phyloP scores from a whole-genome alignment of 2,888 invertebrate genomes.

The Chironomus tentans region DNA sequence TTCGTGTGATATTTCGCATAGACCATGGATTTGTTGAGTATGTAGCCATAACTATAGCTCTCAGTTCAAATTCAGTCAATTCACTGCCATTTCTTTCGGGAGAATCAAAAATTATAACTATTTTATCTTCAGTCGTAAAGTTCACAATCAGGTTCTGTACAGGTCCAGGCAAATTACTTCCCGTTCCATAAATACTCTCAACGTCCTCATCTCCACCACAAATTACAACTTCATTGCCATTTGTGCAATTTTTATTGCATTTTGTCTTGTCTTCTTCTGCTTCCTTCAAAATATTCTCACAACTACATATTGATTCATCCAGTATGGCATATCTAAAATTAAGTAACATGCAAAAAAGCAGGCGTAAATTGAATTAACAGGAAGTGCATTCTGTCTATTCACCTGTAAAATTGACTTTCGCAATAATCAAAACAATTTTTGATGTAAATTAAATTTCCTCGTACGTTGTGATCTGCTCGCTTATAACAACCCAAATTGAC shows the following conservation, averaged over 20 bases:
- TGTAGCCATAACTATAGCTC: constrained; percentile 48
- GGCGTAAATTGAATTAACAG: background rate
- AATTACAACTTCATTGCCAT: constrained; percentile 44
- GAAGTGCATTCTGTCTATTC: constrained; percentile 4
- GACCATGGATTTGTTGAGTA: constrained; percentile 47
- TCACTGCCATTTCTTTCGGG: constrained; percentile 47
- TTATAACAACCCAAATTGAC: constrained; percentile 13
- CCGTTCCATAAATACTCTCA: constrained; percentile 60
- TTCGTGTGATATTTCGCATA: constrained; percentile 45
- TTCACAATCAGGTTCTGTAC: constrained; percentile 51
- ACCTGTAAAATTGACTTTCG: constrained; percentile 21
- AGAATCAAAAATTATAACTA: constrained; percentile 50
- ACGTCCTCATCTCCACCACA: constrained; percentile 57
- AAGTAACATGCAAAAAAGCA: too few species aligned
- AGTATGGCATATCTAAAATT: constrained; percentile 17
- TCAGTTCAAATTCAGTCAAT: constrained; percentile 49
- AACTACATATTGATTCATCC: constrained; percentile 37
- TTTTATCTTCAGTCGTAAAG: constrained; percentile 54
- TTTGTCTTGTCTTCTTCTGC: constrained; percentile 42
- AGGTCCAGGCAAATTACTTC: constrained; percentile 53
- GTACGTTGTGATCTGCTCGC: background rate
- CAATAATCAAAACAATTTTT: constrained; percentile 17
- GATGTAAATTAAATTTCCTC: background rate
- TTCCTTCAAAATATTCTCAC: constrained; percentile 43
- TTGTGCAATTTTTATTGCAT: constrained; percentile 52